Base-by-base conservation (phyloP, 2,113 vertebrate genomes). In the Sylvilagus bachmani region DNA sequence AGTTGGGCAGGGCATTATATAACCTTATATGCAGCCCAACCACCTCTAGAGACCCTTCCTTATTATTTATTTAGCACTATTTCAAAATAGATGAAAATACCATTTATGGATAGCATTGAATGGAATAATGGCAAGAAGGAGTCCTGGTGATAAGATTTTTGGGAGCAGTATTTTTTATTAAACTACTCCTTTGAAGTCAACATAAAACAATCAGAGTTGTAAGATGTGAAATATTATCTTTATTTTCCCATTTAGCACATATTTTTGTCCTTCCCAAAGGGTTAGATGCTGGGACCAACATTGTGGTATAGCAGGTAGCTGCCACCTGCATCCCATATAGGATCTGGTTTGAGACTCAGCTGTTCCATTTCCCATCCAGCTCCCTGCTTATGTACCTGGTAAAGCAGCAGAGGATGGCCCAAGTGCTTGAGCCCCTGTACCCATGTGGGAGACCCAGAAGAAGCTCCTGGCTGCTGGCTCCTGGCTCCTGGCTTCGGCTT, bases 141-240 rank as follows among this genome's bases (percentile, higher is more conserved):
- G 27, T 84, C 61, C 13, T 91, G 21, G 66, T 83, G 17, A 78
- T n/a, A 91, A 77, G 31, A 36, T 70, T 62, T 74, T 5, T 16
- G 14, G 19, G 21, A 53, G 5, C 14, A 84, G 2, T 5, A 27
- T 91, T 88, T 94, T 94, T 64, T 74, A 90, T 88, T 71, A 93
- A 74, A 24, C 55, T 75, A 5, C n/a, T 85, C 13, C 22, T 94
- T 79, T 44, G 55, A 33, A 83, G 36, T 61, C 55, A 86, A 58
- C 79, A 71, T 79, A 81, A 83, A 79, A 69, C 25, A 95, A 31
- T 84, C 16, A 51, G 75, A 90, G 85, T 81, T 79, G 24, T 93
- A 67, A 85, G 3, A 7, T 51, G 10, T 17, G 31, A 88, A 38
- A 19, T 25, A 62, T 78, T 61, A 33, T 67, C 38, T 90, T 90